Evolutionary conservation across 2,113 vertebrate genomes (phyloP), one percentile per base, ranked within the genome.

Genomic region (Lagopus muta): DNA sequence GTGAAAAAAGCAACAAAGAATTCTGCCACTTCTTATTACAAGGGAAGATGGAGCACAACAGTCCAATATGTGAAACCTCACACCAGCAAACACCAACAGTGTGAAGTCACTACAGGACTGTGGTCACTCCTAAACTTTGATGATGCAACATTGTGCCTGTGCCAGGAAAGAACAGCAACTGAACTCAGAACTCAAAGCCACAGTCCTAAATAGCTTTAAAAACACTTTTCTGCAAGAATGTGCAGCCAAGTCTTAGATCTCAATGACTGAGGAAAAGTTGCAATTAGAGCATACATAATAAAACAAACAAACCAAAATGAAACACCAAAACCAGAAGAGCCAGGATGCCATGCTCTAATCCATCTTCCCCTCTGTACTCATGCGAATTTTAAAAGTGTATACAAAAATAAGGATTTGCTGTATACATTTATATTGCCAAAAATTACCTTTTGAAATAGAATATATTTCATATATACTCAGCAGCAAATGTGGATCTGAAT

Each of bases 381-480:
- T 93, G 38, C 58, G 58, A 95, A 43, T 81, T 86, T 84, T 80
- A 75, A 66, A 93, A 80, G 27, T 75, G 76, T 61, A 81, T 11
- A 76, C 16, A 42, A 82, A 65, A 10, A 32, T 48, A 30, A 50
- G 11, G 28, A 34, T 48, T 90, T 85, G 82, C 32, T 81, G 43
- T 34, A 21, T 74, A 71, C 34, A 74, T 74, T 89, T 81, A 76
- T 62, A 83, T 12, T 22, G 12, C 7, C 66, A 42, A 90, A 77
- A 69, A 52, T 42, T 50, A 88, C 34, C n/a, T 96, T 94, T 6
- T 30, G 52, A 54, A 76, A 92, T 61, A 81, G 91, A 95, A 13
- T 34, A 86, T 75, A 64, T 75, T 88, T 89, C 54, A 62, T 1
- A 81, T 34, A 80, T 7, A 90, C 15, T 57, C 91, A 93, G 28